Percentiles rank a stretch among this genome's conserved stretches.
These are phyloP conservation scores for cattle (Bos taurus) DNA, from an alignment of 2,113 vertebrate species.

Conservation along the genomic window DNA sequence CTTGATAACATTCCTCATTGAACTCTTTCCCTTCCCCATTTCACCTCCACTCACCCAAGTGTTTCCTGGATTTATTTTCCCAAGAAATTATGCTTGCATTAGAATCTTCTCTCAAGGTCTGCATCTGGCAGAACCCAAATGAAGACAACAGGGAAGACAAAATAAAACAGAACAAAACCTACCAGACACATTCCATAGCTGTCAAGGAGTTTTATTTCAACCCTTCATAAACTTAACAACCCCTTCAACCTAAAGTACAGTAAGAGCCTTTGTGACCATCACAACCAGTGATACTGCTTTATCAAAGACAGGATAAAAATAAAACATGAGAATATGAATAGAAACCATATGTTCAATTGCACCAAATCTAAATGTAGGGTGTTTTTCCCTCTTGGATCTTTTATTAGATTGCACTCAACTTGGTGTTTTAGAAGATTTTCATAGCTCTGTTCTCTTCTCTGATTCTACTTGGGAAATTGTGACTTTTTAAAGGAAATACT, in stretches of 20 bases:
- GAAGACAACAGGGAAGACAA: background rate
- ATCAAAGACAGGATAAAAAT: background rate
- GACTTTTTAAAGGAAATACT: background rate
- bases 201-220: background rate
- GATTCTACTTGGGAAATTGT: background rate
- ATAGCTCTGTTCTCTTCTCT: background rate
- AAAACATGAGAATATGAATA: background rate
- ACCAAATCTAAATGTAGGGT: background rate
- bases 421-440: background rate
- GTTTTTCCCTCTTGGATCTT: background rate
- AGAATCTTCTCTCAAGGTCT: background rate
- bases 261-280: background rate
- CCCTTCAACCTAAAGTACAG: background rate
- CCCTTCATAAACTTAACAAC: background rate
- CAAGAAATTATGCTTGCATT: background rate
- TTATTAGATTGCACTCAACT: background rate
- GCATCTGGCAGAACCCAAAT: background rate
- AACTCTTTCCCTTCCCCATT: background rate
- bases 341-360: background rate
- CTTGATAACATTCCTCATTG: background rate
- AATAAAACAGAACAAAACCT: background rate
- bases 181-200: background rate
- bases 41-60: background rate
- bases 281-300: background rate
- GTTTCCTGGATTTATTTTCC: background rate